Evolutionary conservation across 2,888 invertebrate species (phyloP), one percentile per base, ranked within the genome.

Genomic region (Macaria liturata): DNA sequence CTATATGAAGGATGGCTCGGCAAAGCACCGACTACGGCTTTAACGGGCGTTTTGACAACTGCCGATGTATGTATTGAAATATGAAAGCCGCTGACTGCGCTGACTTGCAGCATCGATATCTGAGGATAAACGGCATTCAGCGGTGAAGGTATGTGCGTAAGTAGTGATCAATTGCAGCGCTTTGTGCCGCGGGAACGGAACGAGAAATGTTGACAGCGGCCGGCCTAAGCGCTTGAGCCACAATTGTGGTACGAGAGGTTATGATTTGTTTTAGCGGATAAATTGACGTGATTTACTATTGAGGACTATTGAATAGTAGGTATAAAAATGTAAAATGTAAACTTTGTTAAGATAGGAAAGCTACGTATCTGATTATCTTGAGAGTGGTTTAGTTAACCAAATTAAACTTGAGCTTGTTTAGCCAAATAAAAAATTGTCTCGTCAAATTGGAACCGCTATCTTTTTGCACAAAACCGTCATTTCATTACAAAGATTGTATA

Each of bases 51-150:
- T 84, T 87, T 88, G 90, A 91, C 91, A 89, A 84, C 82, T 77
- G 66, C 76, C 80, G 83, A 86, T 88, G 85, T 80, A 72, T 76
- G 80, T 84, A 86, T 86, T 90, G 88, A 90, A 85, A 86, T 91
- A 90, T 91, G 83, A 82, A 81, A 79, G 74, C 75, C 71, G 65
- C 72, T 75, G 78, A 76, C 74, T 74, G 70, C 68, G 70, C 57
- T 78, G 79, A 80, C 75, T 73, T 59, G 65, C 61, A 45, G 67
- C 70, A 76, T 75, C 69, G 70, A 73, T 69, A 65, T 71, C 57
- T 63, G 68, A 66, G 73, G 69, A 72, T 70, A 71, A 74, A 70
- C 71, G 65, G 68, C 61, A 54, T 57, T 65, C 48, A 65, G 56
- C 62, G 60, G 44, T 39, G 63, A 58, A 64, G 54, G 37, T 54